A percentile compares a stretch with the other conserved stretches of the same genome.
phyloP scores from a whole-genome alignment of 2,113 vertebrate species.

The Abramis brama region DNA sequence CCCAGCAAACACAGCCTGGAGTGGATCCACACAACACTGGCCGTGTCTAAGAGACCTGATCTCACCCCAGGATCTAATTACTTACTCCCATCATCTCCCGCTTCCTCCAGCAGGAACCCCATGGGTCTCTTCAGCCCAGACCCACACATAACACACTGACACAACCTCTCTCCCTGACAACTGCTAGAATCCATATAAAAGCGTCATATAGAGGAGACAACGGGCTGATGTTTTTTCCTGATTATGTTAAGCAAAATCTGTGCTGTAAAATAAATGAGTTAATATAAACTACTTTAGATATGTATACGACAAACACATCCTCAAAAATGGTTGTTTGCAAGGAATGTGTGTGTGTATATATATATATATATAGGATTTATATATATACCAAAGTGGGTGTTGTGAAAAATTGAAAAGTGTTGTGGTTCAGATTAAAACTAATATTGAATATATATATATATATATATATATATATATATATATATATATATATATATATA shows the following conservation, averaged over 20 bases:
- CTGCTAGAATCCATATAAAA: background rate
- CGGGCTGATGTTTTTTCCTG: background rate
- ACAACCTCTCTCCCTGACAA: slow-evolving; percentile 3
- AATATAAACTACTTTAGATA: slow-evolving; percentile 56
- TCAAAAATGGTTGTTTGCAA: slow-evolving; percentile 43
- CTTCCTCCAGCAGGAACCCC: slow-evolving; percentile 63
- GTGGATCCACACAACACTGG: slow-evolving; percentile 57
- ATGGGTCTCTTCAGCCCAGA: slow-evolving; percentile 32
- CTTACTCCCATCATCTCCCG: slow-evolving; percentile 60
- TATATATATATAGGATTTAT: no score
- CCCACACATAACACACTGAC: slow-evolving; percentile 42
- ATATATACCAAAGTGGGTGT: no score
- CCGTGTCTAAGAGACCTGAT: slow-evolving; percentile 60
- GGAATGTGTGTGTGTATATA: background rate
- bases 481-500: no score
- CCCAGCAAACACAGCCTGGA: slow-evolving; percentile 67
- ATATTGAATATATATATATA: no score
- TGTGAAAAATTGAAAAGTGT: no score
- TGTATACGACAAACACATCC: slow-evolving; percentile 64
- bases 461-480: no score
- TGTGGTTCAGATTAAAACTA: no score
- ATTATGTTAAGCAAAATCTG: background rate
- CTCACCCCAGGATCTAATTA: slow-evolving; percentile 78
- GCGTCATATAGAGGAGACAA: background rate
- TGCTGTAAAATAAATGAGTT: slow-evolving; percentile 22